Evolutionary conservation across 2,113 vertebrate genomes (phyloP).

Genomic region (Eidolon helvum): DNA sequence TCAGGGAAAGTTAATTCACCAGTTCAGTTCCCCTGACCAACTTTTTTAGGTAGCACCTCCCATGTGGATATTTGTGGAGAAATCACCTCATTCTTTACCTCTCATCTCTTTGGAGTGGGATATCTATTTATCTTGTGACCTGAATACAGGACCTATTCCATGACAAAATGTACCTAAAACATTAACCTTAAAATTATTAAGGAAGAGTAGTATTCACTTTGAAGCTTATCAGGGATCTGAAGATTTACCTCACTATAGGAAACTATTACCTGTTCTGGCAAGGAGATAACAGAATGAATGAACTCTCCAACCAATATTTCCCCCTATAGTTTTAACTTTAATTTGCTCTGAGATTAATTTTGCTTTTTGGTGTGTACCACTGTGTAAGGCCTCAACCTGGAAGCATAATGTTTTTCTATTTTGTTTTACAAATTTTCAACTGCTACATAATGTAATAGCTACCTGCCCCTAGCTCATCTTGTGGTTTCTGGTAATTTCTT

Average conservation of each 20-base stretch:
- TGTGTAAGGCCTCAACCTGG: slow-evolving; percentile 22
- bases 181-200: slow-evolving; percentile 30
- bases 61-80: background rate
- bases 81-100: background rate
- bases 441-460: slow-evolving; percentile 28
- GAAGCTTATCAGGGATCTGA: slow-evolving; percentile 11
- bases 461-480: slow-evolving; percentile 9
- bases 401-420: slow-evolving; percentile 43
- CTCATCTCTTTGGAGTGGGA: background rate
- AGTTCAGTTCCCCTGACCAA: background rate
- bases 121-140: background rate
- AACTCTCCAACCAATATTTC: background rate
- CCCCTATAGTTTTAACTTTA: slow-evolving; percentile 42
- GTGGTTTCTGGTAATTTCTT: slow-evolving; percentile 52
- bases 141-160: background rate
- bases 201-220: background rate
- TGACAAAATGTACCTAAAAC: background rate
- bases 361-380: slow-evolving; percentile 5
- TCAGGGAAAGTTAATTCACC: background rate
- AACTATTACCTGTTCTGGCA: slow-evolving; percentile 28
- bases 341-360: slow-evolving; percentile 57
- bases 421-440: slow-evolving; percentile 46
- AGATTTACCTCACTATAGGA: background rate
- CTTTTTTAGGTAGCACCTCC: background rate
- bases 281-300: slow-evolving; percentile 35